phyloP scores from a whole-genome alignment of 2,888 invertebrate genomes.

The Sarcophaga carnaria region DNA sequence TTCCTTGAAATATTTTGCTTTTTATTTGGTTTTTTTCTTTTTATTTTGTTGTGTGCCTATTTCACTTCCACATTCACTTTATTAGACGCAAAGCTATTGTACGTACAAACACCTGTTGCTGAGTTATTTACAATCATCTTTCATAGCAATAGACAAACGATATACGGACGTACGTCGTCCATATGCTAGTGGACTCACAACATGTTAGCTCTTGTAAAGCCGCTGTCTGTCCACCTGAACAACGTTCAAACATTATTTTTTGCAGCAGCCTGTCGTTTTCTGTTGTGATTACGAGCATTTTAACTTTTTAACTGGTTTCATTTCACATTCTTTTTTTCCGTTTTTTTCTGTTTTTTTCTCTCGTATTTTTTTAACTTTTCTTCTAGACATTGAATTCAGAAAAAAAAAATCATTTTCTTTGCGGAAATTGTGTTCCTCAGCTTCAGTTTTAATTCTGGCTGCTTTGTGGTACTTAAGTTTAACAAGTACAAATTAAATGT shows the following conservation, averaged over 20 bases:
- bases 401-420: too few relatives aligned
- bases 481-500: neutral
- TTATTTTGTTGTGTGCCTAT: neutral
- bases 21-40: neutral
- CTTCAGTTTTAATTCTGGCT: slow-evolving; percentile 35
- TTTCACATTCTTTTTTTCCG: slow-evolving; percentile 34
- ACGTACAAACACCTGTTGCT: slow-evolving; percentile 41
- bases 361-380: too few relatives aligned
- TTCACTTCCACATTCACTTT: slow-evolving; percentile 34
- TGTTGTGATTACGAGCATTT: slow-evolving; percentile 53
- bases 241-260: slow-evolving; percentile 29
- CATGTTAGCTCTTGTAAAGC: neutral
- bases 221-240: neutral
- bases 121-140: neutral
- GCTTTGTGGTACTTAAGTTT: neutral
- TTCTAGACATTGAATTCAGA: too few relatives aligned
- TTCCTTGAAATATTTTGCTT: neutral
- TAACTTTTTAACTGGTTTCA: slow-evolving; percentile 54
- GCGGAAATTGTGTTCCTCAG: neutral
- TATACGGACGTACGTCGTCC: neutral
- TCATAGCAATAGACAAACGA: neutral
- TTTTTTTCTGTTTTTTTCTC: neutral
- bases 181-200: neutral
- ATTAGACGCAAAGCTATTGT: neutral
- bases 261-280: slow-evolving; percentile 39